Conservation (phyloP, 2,113 vertebrate genomes). For the Lepus europaeus region DNA sequence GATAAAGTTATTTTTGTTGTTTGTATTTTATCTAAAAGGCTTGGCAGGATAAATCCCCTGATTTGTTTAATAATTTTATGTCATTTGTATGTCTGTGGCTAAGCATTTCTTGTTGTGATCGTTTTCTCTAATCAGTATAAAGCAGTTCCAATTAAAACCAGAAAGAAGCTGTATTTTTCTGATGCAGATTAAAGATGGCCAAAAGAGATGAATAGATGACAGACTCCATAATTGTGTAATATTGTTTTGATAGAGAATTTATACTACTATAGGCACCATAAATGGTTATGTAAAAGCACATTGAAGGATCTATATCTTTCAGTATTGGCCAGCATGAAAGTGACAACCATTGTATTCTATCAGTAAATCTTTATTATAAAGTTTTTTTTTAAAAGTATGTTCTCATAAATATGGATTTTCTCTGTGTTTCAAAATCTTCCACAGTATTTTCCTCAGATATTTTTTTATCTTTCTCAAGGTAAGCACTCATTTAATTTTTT, state of each 20-base stretch:
- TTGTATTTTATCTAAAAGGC: background rate
- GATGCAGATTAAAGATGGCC: background rate
- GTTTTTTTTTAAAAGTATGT: conserved; percentile 24
- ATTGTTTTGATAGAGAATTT: background rate
- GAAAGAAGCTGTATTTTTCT: background rate
- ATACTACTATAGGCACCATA: background rate
- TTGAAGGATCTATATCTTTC: background rate
- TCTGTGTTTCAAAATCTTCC: conserved; percentile 47
- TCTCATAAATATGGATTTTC: conserved; percentile 11
- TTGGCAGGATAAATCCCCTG: background rate
- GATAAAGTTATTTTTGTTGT: background rate
- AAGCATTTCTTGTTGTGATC: background rate
- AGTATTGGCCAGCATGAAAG: background rate
- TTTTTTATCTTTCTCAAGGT: background rate
- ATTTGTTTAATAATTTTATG: background rate
- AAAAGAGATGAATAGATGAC: background rate
- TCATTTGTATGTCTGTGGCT: background rate
- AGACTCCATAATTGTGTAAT: background rate
- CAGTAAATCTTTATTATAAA: conserved; percentile 51
- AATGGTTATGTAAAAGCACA: background rate
- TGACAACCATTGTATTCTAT: background rate
- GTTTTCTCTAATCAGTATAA: background rate
- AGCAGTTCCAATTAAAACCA: background rate
- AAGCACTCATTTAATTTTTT: conserved; percentile 48
- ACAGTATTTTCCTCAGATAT: background rate